Percentiles rank a stretch among this genome's conserved stretches.
Conservation (phyloP, 1,140 invertebrate species). For the Drosophila pallidifrons region DNA sequence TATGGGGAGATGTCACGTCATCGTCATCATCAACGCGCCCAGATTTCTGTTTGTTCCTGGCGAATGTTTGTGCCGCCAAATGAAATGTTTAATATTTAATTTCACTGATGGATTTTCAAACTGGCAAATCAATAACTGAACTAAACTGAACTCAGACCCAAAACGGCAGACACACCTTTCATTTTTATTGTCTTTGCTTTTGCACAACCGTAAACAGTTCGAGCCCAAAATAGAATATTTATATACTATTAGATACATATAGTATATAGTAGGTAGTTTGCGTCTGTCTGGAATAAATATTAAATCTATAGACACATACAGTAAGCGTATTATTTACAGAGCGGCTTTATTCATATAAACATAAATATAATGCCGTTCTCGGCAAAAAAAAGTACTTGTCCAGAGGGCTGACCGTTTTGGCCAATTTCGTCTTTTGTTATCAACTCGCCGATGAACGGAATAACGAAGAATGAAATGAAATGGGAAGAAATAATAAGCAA, state of each 20-base stretch:
- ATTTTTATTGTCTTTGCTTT: conserved; percentile 54
- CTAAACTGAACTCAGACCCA: conserved; percentile 3
- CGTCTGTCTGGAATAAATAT: conserved; percentile 19
- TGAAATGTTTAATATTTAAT: conserved; percentile 68
- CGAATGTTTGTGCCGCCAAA: conserved; percentile 43
- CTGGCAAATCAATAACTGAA: conserved; percentile 55
- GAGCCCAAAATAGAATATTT: conserved; percentile 44
- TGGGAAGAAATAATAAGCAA: not conserved
- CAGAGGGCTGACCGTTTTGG: conserved; percentile 33
- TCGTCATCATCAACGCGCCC: conserved; percentile 40
- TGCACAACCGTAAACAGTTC: conserved; percentile 43
- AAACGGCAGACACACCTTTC: conserved; percentile 49
- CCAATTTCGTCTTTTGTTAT: conserved; percentile 74
- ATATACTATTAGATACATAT: conserved; percentile 12
- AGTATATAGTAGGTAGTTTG: not conserved
- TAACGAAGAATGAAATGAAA: conserved; percentile 10
- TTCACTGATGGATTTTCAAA: conserved; percentile 59
- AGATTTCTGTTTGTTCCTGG: conserved; percentile 37
- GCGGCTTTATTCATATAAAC: conserved; percentile 34
- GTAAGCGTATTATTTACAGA: conserved; percentile 39
- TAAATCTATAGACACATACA: conserved; percentile 27
- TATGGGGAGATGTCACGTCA: conserved; percentile 43
- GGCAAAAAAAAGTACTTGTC: conserved; percentile 35
- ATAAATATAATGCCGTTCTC: conserved; percentile 50
- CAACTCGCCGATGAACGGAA: conserved; percentile 33